phyloP scores from a whole-genome alignment of 53 echinoderm and acorn worm species.

The Paracentrotus lividus region DNA sequence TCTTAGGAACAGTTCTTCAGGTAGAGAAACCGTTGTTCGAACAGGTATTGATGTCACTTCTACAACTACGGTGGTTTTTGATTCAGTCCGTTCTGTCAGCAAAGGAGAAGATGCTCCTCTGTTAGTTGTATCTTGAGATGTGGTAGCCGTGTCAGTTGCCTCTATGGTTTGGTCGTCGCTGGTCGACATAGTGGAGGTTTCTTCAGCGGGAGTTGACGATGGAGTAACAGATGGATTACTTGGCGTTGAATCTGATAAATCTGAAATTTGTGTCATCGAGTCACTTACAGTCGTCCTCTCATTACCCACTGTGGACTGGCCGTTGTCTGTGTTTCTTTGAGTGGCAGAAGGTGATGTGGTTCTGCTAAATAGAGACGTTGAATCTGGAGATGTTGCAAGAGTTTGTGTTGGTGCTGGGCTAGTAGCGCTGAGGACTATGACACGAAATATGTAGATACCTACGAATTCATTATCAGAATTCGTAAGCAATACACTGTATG shows the following conservation, averaged over 20 bases:
- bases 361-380: not conserved
- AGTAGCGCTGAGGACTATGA: not conserved
- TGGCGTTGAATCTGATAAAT: not conserved
- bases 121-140: too few relatives aligned
- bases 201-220: not conserved
- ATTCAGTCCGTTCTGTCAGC: not conserved
- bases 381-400: not conserved
- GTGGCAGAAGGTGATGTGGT: not conserved
- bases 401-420: not conserved
- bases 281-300: not conserved
- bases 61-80: not conserved
- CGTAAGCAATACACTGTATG: conserved; percentile 16
- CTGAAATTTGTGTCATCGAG: not conserved
- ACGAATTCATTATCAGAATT: not conserved
- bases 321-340: not conserved
- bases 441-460: not conserved
- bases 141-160: not conserved
- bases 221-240: not conserved
- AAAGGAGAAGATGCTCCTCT: not conserved
- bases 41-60: not conserved
- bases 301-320: not conserved
- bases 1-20: conserved; percentile 8
- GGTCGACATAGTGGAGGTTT: not conserved
- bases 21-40: not conserved
- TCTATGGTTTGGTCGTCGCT: too few relatives aligned